Conservation (phyloP, 1,140 invertebrate species). For the Trichonephila clavipes region DNA sequence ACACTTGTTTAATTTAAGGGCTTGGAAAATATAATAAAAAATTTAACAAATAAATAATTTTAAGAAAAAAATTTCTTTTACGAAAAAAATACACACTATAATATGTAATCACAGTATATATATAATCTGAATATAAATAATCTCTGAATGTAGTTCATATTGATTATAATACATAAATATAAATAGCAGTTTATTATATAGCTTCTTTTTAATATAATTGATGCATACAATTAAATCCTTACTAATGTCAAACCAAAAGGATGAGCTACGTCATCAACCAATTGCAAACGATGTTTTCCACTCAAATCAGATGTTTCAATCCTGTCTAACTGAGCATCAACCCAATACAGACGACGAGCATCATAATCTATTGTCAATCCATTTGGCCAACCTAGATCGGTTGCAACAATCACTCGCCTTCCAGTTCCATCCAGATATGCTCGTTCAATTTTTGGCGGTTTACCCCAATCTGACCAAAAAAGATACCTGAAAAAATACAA, state of each 20-base stretch:
- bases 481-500: constrained; percentile 77
- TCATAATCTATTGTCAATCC: constrained; percentile 81
- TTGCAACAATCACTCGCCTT: constrained; percentile 83
- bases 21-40: too few species aligned
- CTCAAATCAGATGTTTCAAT: constrained; percentile 84
- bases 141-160: too few species aligned
- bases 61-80: too few species aligned
- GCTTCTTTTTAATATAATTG: too few species aligned
- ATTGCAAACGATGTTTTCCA: constrained; percentile 80
- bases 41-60: too few species aligned
- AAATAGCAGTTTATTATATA: too few species aligned
- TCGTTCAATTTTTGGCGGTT: constrained; percentile 82
- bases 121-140: too few species aligned
- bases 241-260: constrained; percentile 89
- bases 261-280: constrained; percentile 84
- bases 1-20: too few species aligned
- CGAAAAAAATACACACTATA: too few species aligned
- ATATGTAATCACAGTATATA: too few species aligned
- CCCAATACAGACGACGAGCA: constrained; percentile 80
- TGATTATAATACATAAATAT: too few species aligned
- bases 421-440: constrained; percentile 82
- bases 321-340: constrained; percentile 81
- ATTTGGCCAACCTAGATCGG: constrained; percentile 82
- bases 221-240: constrained; percentile 66
- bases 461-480: constrained; percentile 83